phyloP scores from a whole-genome alignment of 2,888 invertebrate genomes.

The Leptinotarsa peninsularis region DNA sequence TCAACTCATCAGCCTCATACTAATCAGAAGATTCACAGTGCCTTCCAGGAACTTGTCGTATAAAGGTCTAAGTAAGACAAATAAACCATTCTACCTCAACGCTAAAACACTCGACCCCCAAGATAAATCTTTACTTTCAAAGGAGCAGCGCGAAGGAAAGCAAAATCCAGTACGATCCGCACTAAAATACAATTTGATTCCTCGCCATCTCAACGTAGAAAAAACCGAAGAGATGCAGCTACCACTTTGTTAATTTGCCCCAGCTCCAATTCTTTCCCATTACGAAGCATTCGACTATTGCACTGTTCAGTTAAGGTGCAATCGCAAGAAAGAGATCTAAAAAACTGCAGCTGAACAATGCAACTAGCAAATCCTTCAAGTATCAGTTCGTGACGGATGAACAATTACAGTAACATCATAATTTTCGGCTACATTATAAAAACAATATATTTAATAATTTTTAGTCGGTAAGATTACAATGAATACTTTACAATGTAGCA shows the following conservation, averaged over 20 bases:
- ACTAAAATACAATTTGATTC: slow-evolving; percentile 34
- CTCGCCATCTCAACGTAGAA: slow-evolving; percentile 11
- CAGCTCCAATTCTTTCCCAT: background rate
- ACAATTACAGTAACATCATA: slow-evolving; percentile 57
- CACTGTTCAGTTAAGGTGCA: slow-evolving; percentile 44
- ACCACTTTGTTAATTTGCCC: background rate
- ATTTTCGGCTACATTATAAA: slow-evolving; percentile 54
- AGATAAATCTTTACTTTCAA: background rate
- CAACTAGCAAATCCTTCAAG: slow-evolving; percentile 44
- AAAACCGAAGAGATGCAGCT: background rate
- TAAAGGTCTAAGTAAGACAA: background rate
- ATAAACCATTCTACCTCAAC: background rate
- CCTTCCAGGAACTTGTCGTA: background rate
- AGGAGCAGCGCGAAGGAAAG: slow-evolving; percentile 13
- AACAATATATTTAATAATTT: slow-evolving; percentile 41
- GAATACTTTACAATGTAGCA: slow-evolving; percentile 45
- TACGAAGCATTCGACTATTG: slow-evolving; percentile 36
- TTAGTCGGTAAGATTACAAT: slow-evolving; percentile 41
- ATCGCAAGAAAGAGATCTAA: background rate
- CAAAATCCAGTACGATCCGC: slow-evolving; percentile 24
- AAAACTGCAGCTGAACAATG: slow-evolving; percentile 41
- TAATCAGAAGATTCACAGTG: background rate
- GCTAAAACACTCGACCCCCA: background rate
- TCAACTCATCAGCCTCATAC: background rate
- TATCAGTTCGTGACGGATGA: slow-evolving; percentile 56